Conservation (phyloP, 2,797 vertebrate genomes). For the Cygnus olor region DNA sequence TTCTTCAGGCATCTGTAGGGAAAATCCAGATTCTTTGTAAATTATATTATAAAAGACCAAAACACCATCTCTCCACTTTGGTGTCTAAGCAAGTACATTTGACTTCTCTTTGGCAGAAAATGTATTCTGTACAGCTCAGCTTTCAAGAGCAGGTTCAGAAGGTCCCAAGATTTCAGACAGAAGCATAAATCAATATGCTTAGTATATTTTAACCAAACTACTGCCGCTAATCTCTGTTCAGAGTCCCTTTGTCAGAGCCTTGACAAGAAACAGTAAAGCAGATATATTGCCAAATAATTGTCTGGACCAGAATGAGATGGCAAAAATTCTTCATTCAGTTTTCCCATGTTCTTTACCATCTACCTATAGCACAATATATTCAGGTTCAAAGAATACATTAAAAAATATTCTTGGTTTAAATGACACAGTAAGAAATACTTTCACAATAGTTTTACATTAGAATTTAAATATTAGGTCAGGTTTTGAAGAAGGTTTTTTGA, state of each 20-base stretch:
- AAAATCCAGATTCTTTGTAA: background rate
- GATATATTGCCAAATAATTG: background rate
- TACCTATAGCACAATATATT: background rate
- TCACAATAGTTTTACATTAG: background rate
- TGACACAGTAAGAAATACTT: background rate
- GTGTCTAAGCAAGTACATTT: background rate
- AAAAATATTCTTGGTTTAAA: background rate
- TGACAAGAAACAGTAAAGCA: background rate
- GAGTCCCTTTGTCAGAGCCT: background rate
- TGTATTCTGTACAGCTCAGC: background rate
- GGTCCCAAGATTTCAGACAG: conserved; percentile 21
- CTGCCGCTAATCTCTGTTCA: background rate
- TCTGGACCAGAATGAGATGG: background rate
- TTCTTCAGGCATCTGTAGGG: background rate
- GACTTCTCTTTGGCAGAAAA: conserved; percentile 18
- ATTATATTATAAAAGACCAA: background rate
- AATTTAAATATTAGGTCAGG: background rate
- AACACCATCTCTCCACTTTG: background rate
- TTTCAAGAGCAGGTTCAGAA: conserved; percentile 48
- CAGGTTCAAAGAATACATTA: background rate
- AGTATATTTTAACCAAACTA: conserved; percentile 38
- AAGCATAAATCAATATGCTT: conserved; percentile 37
- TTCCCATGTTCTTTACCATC: background rate
- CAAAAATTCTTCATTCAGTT: background rate
- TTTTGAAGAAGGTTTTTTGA: conserved; percentile 1